Conservation (phyloP, 2,888 invertebrate species). For the Eulithis prunata region DNA sequence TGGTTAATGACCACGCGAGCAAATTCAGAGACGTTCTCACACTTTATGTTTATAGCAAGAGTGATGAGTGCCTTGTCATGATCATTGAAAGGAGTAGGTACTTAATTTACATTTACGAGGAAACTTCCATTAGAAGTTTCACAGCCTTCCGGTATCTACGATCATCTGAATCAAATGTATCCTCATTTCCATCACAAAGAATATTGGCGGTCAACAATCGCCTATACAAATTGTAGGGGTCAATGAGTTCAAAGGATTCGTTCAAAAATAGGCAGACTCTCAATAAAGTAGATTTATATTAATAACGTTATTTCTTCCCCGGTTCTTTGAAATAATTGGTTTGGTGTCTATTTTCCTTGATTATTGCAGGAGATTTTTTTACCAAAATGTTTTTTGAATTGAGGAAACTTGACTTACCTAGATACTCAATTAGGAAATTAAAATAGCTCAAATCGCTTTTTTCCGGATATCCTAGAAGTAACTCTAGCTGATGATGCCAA, state of each 20-base stretch:
- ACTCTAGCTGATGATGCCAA: too few species aligned
- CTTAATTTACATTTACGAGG: slow-evolving; percentile 17
- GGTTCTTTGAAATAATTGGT: too few species aligned
- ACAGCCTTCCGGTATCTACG: slow-evolving; percentile 7
- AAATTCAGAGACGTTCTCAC: too few species aligned
- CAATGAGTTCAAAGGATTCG: slow-evolving; percentile 15
- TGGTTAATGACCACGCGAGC: too few species aligned
- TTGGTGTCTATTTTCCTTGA: too few species aligned
- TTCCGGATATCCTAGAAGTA: too few species aligned
- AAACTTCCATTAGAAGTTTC: slow-evolving; percentile 15
- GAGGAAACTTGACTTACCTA: too few species aligned
- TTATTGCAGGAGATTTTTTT: too few species aligned
- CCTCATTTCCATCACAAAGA: slow-evolving; percentile 21
- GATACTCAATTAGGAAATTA: too few species aligned
- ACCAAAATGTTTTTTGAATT: too few species aligned
- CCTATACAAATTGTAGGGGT: slow-evolving; percentile 14
- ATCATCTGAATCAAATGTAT: slow-evolving; percentile 1
- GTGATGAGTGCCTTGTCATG: background rate
- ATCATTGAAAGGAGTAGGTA: background rate
- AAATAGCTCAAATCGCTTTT: too few species aligned
- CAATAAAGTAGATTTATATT: background rate
- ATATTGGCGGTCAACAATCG: slow-evolving; percentile 12
- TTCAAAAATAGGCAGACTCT: slow-evolving; percentile 13
- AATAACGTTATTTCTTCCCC: background rate
- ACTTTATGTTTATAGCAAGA: background rate